Evolutionary conservation across 2,113 vertebrate genomes (phyloP), one percentile per base, ranked within the genome.

Genomic region (Misgurnus anguillicaudatus): DNA sequence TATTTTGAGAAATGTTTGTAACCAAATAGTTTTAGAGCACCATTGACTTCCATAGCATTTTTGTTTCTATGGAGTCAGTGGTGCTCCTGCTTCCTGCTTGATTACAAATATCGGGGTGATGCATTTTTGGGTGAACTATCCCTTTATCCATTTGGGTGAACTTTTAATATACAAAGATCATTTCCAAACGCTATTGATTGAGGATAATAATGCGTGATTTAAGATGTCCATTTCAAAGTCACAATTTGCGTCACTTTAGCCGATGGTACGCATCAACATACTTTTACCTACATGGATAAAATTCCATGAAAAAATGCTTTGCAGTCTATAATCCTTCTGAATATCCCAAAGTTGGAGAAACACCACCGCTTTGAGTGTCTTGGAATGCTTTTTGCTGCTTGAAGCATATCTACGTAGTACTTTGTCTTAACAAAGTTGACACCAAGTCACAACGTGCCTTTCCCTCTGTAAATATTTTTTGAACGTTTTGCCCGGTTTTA

Each of bases 391-490:
- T 80, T 80, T 80, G 71, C 70, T 67, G 17, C 21, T 31, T 45
- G 24, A 75, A 80, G 71, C 71, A 61, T 75, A 68, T 68, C 62
- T 80, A 60, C 17, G 38, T 60, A 21, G 78, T 57, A 80, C 62
- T 75, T 67, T 68, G 53, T 80, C 79, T 74, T 67, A 75, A 80
- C 79, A 80, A 60, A 39, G 24, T 38, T 39, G 79, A 80, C 79
- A 80, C 16, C 53, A 80, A 75, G 79, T 67, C 79, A 80, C 75
- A 80, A 80, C 79, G 79, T 61, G 62, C 65, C n/a, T 48, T 57
- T 80, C 70, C 70, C 55, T 80, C 42, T 68, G 63, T 80, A 80
- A 80, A 80, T 80, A 80, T 80, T 80, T 80, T 74, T 80, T 8
- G n/a, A n/a, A 70, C 39, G n/a, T 63, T 80, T 67, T 68, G 53